Evolutionary conservation across 2,797 vertebrate genomes (phyloP), one percentile per base, ranked within the genome.

Genomic region (Galago senegalensis): DNA sequence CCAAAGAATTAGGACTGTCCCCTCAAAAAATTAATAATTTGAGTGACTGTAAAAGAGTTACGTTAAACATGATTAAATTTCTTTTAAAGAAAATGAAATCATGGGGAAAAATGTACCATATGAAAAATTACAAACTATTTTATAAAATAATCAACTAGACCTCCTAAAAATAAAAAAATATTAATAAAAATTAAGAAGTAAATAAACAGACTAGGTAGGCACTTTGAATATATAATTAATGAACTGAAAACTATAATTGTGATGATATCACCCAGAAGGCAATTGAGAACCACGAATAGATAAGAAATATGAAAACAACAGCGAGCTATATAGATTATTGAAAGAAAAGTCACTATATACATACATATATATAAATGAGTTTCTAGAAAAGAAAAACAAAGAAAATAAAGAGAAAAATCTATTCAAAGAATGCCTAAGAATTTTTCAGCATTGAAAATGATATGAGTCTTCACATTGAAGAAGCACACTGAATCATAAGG

Each of bases 1-100:
- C 3, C 43, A 53, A 53, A 82, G 3, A 29, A 79, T 79, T 20
- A 72, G n/a, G 95, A 90, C 0, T 12, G 6, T 18, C 29, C 27
- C 31, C 2, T 40, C 31, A 2, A 37, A 34, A 81, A 65, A 73
- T 63, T 16, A 72, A 85, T 72, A 72, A 86, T 70, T 53, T 91
- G 29, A 82, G 37, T 9, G 70, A 89, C 23, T 77, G 0, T 34
- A 70, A 89, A 93, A 73, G 27, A 83, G 5, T 1, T 2, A 40
- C 63, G 25, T 49, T 88, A 49, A 82, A 56, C 17, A 86, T n/a
- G 14, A 58, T 69, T 61, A 88, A 49, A 37, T 2, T 61, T 40
- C 21, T 13, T 73, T 75, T 83, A 72, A 31, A 87, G 31, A 61
- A 92, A 95, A 86, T 65, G 83, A 92, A 83, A 84, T 81, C 7